Conservation (phyloP, 2,113 vertebrate species). For the Bos javanicus region DNA sequence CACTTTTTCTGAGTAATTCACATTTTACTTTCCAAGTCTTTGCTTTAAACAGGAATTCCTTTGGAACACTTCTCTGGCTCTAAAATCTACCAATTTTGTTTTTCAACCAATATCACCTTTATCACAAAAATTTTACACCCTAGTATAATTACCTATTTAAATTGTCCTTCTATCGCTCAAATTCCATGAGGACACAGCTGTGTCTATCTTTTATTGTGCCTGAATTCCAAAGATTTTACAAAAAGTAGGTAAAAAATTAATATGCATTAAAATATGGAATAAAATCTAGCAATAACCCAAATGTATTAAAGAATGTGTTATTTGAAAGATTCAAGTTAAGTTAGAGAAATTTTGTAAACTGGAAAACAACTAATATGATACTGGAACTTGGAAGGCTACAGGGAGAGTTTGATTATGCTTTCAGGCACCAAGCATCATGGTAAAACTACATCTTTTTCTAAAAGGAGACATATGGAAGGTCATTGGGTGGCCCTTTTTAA, state of each 20-base stretch:
- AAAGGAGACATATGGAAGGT: background rate
- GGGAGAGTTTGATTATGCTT: background rate
- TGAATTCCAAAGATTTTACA: background rate
- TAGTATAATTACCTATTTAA: background rate
- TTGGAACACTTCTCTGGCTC: background rate
- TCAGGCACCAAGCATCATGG: background rate
- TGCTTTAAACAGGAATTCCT: background rate
- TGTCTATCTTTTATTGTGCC: background rate
- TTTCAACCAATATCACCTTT: background rate
- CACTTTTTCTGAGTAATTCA: background rate
- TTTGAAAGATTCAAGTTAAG: background rate
- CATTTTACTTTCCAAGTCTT: background rate
- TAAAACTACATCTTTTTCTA: background rate
- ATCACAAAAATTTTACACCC: background rate
- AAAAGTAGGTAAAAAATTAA: background rate
- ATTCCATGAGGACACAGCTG: background rate
- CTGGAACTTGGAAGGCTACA: background rate
- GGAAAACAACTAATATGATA: background rate
- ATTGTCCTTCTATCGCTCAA: background rate
- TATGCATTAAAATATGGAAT: background rate
- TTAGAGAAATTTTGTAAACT: background rate
- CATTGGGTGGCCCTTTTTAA: background rate
- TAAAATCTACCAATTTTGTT: background rate
- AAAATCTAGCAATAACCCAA: background rate
- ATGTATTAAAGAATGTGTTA: background rate